A percentile compares a stretch with the other conserved stretches of the same genome.
Conservation (phyloP, 2,888 invertebrate species). For the Parochlus steinenii region DNA sequence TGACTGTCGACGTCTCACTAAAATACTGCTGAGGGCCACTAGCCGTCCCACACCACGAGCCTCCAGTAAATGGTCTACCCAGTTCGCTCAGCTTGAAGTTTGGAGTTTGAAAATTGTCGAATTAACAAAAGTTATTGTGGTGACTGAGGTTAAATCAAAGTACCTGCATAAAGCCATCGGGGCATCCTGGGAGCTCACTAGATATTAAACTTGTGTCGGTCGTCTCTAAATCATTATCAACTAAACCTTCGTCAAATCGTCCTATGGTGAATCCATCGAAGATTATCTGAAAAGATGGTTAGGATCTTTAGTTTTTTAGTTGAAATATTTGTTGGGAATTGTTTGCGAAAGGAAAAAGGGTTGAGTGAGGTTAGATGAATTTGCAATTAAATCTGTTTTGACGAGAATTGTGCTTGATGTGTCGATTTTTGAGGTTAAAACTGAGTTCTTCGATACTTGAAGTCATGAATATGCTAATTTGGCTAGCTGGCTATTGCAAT, state of each 20-base stretch:
- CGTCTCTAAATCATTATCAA: slow-evolving; percentile 29
- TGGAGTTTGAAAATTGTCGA: neutral
- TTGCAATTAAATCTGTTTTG: no score
- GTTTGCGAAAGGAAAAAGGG: no score
- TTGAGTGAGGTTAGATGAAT: no score
- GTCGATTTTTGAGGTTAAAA: no score
- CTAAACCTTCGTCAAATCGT: slow-evolving; percentile 49
- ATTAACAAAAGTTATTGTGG: neutral
- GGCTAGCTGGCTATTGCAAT: no score
- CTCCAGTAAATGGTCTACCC: slow-evolving; percentile 73
- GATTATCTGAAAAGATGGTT: slow-evolving; percentile 43
- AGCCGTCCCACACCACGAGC: slow-evolving; percentile 77
- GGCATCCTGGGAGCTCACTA: slow-evolving; percentile 55
- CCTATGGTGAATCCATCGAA: slow-evolving; percentile 83
- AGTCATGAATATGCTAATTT: no score
- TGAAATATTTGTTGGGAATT: no score
- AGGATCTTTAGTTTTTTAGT: no score
- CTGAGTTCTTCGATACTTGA: no score
- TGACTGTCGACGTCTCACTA: slow-evolving; percentile 80
- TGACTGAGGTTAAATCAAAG: no score
- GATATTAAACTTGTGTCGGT: slow-evolving; percentile 26
- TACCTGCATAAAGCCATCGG: slow-evolving; percentile 77
- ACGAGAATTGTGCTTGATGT: no score
- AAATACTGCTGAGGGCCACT: slow-evolving; percentile 70
- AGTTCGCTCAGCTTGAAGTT: slow-evolving; percentile 57